Conservation (phyloP, 2,797 vertebrate species). For the Chelon auratus region DNA sequence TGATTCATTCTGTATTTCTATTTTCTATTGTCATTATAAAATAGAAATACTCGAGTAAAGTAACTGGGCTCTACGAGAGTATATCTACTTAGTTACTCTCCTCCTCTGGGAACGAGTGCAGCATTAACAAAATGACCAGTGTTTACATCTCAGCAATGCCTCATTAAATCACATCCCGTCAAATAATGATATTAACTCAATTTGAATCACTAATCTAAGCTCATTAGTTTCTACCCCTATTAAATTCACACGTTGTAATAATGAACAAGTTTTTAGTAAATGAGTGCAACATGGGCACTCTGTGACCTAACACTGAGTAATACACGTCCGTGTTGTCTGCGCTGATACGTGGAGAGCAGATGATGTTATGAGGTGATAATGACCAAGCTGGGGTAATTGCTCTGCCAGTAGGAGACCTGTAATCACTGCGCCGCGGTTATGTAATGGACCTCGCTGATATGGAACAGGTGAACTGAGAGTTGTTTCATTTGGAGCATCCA, state of each 20-base stretch:
- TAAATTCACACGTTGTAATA: conserved; percentile 62
- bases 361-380: conserved; percentile 80
- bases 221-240: conserved; percentile 58
- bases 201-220: conserved; percentile 13
- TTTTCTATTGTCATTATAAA: background rate
- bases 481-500: conserved; percentile 44
- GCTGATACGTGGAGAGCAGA: conserved; percentile 64
- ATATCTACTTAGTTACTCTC: background rate
- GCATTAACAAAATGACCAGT: conserved; percentile 3
- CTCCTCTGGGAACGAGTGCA: background rate
- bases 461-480: conserved; percentile 66
- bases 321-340: conserved; percentile 63
- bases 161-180: conserved; percentile 6
- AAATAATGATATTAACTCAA: conserved; percentile 32
- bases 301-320: conserved; percentile 61
- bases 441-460: conserved; percentile 68
- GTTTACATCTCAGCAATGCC: background rate
- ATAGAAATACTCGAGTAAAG: background rate
- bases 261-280: conserved; percentile 67
- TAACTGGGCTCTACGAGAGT: background rate
- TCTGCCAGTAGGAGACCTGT: conserved; percentile 67
- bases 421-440: conserved; percentile 68
- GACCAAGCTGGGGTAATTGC: conserved; percentile 73
- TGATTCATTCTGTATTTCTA: too few species aligned
- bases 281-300: conserved; percentile 40